These are phyloP conservation scores for Sphinx pinastri DNA, from an alignment of 2,888 invertebrate genomes.

Conservation along the genomic window DNA sequence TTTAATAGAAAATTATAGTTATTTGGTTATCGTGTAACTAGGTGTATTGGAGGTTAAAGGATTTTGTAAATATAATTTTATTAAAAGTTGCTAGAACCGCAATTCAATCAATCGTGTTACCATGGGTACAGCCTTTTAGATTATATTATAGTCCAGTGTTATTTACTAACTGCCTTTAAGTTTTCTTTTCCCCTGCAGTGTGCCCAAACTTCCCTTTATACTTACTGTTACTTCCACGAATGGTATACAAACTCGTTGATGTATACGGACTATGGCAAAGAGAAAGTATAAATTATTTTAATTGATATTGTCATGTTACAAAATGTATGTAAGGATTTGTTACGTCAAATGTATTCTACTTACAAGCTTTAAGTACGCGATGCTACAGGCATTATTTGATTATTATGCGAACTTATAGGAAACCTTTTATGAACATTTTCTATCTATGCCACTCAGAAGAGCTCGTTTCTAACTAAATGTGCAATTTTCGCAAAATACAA, in stretches of 20 bases:
- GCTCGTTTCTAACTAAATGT: not conserved
- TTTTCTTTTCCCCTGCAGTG: conserved; percentile 36
- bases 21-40: conserved; percentile 50
- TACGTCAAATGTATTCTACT: not conserved
- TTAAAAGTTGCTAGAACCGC: conserved; percentile 54
- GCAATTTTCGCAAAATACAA: not conserved
- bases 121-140: conserved; percentile 41
- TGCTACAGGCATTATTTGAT: not conserved
- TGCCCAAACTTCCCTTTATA: conserved; percentile 37
- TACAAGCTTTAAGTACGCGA: not conserved
- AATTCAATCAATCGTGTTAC: conserved; percentile 64
- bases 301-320: conserved; percentile 27
- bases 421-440: not conserved
- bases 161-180: conserved; percentile 42
- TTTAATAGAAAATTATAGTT: conserved; percentile 52
- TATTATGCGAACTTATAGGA: not conserved
- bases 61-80: conserved; percentile 78
- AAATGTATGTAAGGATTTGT: not conserved
- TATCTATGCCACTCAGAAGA: not conserved
- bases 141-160: conserved; percentile 50
- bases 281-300: conserved; percentile 25
- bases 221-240: conserved; percentile 32
- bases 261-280: conserved; percentile 27
- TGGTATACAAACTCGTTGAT: conserved; percentile 30
- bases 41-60: conserved; percentile 60